Evolutionary conservation across 2,888 invertebrate species (phyloP).

Genomic region (Endotricha flammealis): DNA sequence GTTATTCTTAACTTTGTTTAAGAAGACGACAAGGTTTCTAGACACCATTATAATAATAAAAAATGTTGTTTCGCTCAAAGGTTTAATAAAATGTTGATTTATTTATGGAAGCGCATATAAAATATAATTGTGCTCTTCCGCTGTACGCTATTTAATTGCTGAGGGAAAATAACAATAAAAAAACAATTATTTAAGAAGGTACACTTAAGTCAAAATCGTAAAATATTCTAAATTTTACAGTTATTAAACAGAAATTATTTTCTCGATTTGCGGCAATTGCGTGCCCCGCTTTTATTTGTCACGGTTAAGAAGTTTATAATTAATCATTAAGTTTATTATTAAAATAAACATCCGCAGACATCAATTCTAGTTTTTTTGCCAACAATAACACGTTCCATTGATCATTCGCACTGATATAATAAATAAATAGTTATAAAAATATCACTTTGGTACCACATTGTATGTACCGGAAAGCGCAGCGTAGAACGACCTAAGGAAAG

Average conservation of each 20-base stretch:
- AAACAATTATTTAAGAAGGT: not conserved
- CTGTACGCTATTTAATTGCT: not conserved
- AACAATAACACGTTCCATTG: too few relatives aligned
- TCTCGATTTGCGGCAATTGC: not conserved
- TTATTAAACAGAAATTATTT: not conserved
- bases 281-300: not conserved
- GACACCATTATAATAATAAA: not conserved
- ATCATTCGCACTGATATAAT: too few relatives aligned
- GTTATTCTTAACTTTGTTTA: too few relatives aligned
- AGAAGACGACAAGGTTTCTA: too few relatives aligned
- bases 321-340: too few relatives aligned
- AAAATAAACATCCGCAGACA: too few relatives aligned
- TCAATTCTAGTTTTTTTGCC: too few relatives aligned
- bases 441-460: too few relatives aligned
- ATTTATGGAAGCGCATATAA: not conserved
- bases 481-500: too few relatives aligned
- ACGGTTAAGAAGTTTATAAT: too few relatives aligned
- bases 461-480: too few relatives aligned
- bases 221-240: not conserved
- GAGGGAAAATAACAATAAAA: not conserved
- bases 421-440: too few relatives aligned
- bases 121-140: not conserved
- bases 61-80: not conserved
- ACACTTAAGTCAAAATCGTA: not conserved
- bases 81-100: not conserved